Evolutionary conservation across 35 echinoderm and acorn worm genomes (phyloP).

Genomic region (Eucidaris tribuloides): DNA sequence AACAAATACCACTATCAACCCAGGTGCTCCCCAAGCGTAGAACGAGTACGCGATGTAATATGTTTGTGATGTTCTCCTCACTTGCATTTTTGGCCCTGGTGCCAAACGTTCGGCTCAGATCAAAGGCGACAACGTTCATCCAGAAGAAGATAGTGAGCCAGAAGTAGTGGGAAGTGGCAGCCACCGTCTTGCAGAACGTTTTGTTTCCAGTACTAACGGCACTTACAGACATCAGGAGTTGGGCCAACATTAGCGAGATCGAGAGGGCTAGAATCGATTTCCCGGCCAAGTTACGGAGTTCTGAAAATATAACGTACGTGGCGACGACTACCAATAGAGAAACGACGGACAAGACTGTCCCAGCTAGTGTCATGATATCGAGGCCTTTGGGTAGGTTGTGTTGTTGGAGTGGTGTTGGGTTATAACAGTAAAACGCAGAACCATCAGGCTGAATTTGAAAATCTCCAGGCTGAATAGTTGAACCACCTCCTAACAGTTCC

Average conservation of each 20-base stretch:
- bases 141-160: constrained; percentile 60
- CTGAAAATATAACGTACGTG: constrained; percentile 29
- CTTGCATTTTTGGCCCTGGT: not conserved
- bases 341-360: constrained; percentile 7
- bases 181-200: not conserved
- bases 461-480: no score
- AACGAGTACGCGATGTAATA: constrained; percentile 8
- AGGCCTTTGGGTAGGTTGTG: not conserved
- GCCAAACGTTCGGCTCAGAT: constrained; percentile 46
- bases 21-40: constrained; percentile 44
- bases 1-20: constrained; percentile 25
- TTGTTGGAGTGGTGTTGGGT: no score
- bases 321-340: not conserved
- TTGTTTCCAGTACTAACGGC: not conserved
- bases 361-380: constrained; percentile 5
- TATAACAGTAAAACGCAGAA: no score
- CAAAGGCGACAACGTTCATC: constrained; percentile 55
- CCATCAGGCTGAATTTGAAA: no score
- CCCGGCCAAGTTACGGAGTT: constrained; percentile 28
- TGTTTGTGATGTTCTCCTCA: not conserved
- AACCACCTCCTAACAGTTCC: no score
- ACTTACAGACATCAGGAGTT: not conserved
- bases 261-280: constrained; percentile 23
- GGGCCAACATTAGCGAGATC: constrained; percentile 17
- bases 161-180: constrained; percentile 31